Base-by-base conservation (phyloP, 2,113 vertebrate genomes). In the Indri indri region DNA sequence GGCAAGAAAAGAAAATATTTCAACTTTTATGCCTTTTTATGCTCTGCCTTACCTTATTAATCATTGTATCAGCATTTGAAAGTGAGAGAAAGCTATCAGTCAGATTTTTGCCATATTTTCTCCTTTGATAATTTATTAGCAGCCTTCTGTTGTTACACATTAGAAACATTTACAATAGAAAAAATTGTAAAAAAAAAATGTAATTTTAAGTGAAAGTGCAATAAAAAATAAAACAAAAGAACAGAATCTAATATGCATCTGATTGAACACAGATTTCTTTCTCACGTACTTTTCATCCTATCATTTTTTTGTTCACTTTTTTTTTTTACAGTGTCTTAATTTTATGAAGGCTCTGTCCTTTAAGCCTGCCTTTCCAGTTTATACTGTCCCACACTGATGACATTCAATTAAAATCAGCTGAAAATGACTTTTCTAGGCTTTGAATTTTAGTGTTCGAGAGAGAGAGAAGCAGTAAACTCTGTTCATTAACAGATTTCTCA, bases 171-270 rank as follows among this genome's bases (percentile, higher is more conserved):
- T 79, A 71, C 18, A 84, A 86, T 0, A 42, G 45, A 65, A 87
- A 86, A 68, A 74, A 61, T 25, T 61, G 52, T 54, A 54, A 54
- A 54, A 50, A n/a, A 50, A 83, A 27, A 23, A 27, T 61, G 13
- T 80, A 83, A 91, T 95, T 94, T 94, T 63, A 83, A 94, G 57
- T 89, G 30, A 91, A 90, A 95, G 94, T 50, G 45, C 14, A 80
- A 90, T 95, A 54, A 54, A 54, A 54, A 54, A 54, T 95, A 79
- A 91, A 95, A 66, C 91, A 45, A 42, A 63, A 77, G 47, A 90
- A 27, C 68, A 22, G n/a, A 82, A 50, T 83, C 32, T 91, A 93
- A 76, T 18, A 65, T 6, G 0, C 52, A 77, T 59, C 6, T 94
- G 71, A 57, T 86, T 68, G 63, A 94, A 89, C 27, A 68, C 32